These are phyloP conservation scores for Pentamera pediparva DNA, from an alignment of 53 echinoderm and acorn worm species.

Conservation along the genomic window DNA sequence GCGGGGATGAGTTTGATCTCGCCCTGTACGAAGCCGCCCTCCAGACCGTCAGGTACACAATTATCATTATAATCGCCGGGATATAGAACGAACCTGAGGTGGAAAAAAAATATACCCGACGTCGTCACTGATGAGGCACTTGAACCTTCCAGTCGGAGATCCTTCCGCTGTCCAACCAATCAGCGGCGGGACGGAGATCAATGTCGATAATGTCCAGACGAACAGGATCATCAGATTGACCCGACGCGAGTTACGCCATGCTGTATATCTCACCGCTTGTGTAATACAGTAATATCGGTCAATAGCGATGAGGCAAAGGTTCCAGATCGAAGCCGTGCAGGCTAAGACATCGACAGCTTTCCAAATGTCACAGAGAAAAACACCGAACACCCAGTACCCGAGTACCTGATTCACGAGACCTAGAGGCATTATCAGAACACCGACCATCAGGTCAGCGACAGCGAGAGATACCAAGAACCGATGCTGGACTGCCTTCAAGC, in stretches of 20 bases:
- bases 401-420: conserved; percentile 86
- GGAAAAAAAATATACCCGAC: conserved; percentile 90
- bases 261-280: conserved; percentile 68
- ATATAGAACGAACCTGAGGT: conserved; percentile 97
- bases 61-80: conserved; percentile 89
- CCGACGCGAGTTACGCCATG: conserved; percentile 65
- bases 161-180: conserved; percentile 74
- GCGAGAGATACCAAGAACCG: conserved; percentile 91
- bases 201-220: conserved; percentile 77
- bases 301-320: conserved; percentile 87
- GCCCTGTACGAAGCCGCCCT: conserved; percentile 76
- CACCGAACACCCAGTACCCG: conserved; percentile 91
- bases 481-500: conserved; percentile 74
- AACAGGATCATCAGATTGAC: conserved; percentile 75
- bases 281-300: conserved; percentile 94
- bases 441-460: conserved; percentile 82
- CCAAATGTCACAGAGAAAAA: conserved; percentile 80
- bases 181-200: conserved; percentile 90
- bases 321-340: conserved; percentile 94
- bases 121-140: conserved; percentile 81
- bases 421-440: conserved; percentile 87
- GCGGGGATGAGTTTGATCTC: conserved; percentile 16
- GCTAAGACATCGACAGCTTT: conserved; percentile 80
- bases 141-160: conserved; percentile 43
- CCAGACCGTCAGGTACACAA: conserved; percentile 87